Percentiles rank a stretch among this genome's conserved stretches.
Evolutionary conservation across 2,113 vertebrate genomes (phyloP).

Genomic region (Sterna hirundo): DNA sequence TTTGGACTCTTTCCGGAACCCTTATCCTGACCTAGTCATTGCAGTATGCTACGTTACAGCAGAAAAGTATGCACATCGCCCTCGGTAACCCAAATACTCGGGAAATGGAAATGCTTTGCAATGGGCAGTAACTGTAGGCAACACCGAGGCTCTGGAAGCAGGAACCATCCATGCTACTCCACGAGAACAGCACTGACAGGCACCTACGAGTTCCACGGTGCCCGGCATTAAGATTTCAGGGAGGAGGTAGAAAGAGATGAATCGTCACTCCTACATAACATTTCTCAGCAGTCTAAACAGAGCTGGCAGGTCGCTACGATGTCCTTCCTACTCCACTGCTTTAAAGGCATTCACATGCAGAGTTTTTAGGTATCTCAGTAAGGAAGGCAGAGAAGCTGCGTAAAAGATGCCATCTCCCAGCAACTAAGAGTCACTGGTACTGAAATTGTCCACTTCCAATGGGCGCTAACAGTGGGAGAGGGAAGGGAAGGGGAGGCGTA

Average conservation of each 20-base stretch:
- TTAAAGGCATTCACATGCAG: background rate
- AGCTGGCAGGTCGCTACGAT: background rate
- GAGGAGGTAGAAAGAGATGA: background rate
- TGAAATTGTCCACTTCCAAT: background rate
- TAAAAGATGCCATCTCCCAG: background rate
- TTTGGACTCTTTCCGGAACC: background rate
- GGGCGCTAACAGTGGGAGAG: background rate
- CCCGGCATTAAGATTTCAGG: background rate
- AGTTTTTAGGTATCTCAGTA: fast-evolving
- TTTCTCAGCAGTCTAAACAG: background rate
- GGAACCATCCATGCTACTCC: background rate
- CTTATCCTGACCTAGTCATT: background rate
- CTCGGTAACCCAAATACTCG: background rate
- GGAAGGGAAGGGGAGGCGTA: background rate
- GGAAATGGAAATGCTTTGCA: background rate
- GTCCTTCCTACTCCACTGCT: background rate
- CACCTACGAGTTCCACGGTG: background rate
- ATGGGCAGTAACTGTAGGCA: background rate
- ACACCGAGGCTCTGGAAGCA: background rate
- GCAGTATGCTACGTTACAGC: background rate
- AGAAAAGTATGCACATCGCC: fast-evolving
- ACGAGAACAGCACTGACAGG: fast-evolving
- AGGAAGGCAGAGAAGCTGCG: background rate
- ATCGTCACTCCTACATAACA: fast-evolving
- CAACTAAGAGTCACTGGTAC: background rate